Evolutionary conservation across 2,797 vertebrate species (phyloP), one percentile per base, ranked within the genome.

Genomic region (Decapterus maruadsi): DNA sequence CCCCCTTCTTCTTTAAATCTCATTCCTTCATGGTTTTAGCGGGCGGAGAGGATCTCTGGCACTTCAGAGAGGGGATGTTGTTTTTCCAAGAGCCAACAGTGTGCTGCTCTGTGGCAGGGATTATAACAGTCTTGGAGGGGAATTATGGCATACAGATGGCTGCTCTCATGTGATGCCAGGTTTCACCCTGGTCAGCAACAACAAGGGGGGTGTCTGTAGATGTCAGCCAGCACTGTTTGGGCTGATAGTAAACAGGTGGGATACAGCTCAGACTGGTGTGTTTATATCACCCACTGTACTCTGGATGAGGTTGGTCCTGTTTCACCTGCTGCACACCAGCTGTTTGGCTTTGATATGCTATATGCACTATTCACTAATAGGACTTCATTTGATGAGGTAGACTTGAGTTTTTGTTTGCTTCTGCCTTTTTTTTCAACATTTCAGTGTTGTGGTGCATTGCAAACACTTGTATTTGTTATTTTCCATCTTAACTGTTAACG

Each of bases 81-180:
- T 90, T 92, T 89, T 85, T 73, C 61, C 80, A 62, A 7, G 19
- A 62, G 68, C 51, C 81, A 84, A 72, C 77, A 85, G 45, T 82
- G 72, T 77, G 77, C 78, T 77, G 77, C 78, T 84, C 79, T 82
- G 72, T 65, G 77, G 72, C 38, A 53, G 77, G 91, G 93, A 92
- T 94, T 93, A 90, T 81, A 81, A 74, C 79, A 83, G 86, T 88
- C 81, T 86, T 90, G 81, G 48, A 71, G 63, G 67, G 85, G 91
- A 90, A 78, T 92, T 91, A 92, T 86, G 84, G 64, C 80, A 56
- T 92, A 61, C 91, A 93, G 92, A 94, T 92, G 92, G 91, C 78
- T 86, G 43, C 85, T 86, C 72, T 90, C 87, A 90, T 91, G 88
- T 91, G 90, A 92, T 87, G 86, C 84, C 87, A 85, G 81, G 80